Evolutionary conservation across 2,888 invertebrate genomes (phyloP), one percentile per base, ranked within the genome.

Genomic region (Pomacea canaliculata): DNA sequence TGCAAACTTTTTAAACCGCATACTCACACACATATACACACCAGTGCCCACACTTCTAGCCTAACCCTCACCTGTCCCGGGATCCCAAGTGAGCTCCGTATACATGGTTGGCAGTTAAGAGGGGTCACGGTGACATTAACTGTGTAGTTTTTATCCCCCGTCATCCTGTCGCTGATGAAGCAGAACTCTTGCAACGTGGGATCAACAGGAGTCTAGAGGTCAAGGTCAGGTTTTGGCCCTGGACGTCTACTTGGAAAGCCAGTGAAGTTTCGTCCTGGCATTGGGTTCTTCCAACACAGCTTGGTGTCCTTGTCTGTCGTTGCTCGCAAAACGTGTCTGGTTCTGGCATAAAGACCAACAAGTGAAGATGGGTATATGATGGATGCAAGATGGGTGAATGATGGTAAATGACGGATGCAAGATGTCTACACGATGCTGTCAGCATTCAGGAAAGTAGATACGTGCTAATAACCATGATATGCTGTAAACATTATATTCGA

Each of bases 281-380:
- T 80, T 9, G 81, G 78, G 62, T 80, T 81, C 72, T 79, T 80
- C 80, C 81, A 81, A 70, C 81, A 81, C 27, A 81, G 51, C 3
- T 76, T 80, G 10, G 76, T 79, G 23, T 59, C 71, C 16, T 23
- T 62, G 5, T 18, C 27, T 18, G 69, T 77, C 9, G 76, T 71
- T 16, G 77, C 70, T 16, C 78, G 66, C 81, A 81, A 74, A 78
- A 81, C 10, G 69, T 71, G 59, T 76, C 62, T 0, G 81, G 78
- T 48, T 79, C 81, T 79, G 76, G 12, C n/a, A 63, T 12, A 23
- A 2, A 63, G 27, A 27, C 10, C 10, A 63, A 19, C 5, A 63
- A 60, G 4, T n/a, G 60, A 60, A 60, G n/a, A 60, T 18, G 16
- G 60, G 16, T 60, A 19, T 3, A n/a, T 60, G 60, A 60, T 19